Base-by-base conservation (phyloP, 2,888 invertebrate species). In the Clitarchus hookeri region DNA sequence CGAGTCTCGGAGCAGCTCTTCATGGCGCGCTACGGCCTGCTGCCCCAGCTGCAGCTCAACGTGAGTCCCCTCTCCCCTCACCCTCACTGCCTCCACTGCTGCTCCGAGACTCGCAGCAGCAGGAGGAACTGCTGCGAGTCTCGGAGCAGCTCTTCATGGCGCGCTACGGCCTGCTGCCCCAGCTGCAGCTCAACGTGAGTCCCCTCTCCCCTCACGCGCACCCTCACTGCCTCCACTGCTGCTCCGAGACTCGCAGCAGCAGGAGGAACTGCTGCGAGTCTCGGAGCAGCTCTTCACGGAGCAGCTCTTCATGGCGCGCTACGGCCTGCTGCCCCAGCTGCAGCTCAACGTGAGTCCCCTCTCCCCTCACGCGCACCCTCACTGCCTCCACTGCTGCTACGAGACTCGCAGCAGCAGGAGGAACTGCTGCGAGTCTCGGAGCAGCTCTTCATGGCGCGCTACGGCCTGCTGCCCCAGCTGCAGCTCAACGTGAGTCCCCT, bases 211-310 rank as follows among this genome's bases (percentile, higher is more conserved):
- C 12, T 12, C 48, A 48, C 48, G n/a, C n/a, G n/a, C n/a, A n/a
- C n/a, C n/a, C n/a, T n/a, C n/a, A n/a, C n/a, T n/a, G n/a, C n/a
- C n/a, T n/a, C n/a, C n/a, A n/a, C 92, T 98, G 87, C 97, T 97
- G 90, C 95, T 96, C 89, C 93, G 97, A 90, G 97, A 98, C 87
- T 94, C 95, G 85, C 94, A 96, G 88, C 97, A 97, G 90, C 97
- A 97, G 90, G 97, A 97, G 90, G 97, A 98, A 91, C 91, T 98
- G 88, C 93, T 96, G 82, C 93, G 95, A 88, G 96, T 98, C 0
- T 97, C 97, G n/a, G 97, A 97, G 90, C 97, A 97, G 90, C 93
- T 95, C 88, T 96, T 98, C 0, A 97, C 97, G n/a, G 97, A 97
- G 90, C 97, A 97, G 90, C 92, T 98, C 85, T 91, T 97, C 84